These are phyloP conservation scores for Miichthys miiuy DNA, from an alignment of 2,797 vertebrate genomes.

Conservation along the genomic window DNA sequence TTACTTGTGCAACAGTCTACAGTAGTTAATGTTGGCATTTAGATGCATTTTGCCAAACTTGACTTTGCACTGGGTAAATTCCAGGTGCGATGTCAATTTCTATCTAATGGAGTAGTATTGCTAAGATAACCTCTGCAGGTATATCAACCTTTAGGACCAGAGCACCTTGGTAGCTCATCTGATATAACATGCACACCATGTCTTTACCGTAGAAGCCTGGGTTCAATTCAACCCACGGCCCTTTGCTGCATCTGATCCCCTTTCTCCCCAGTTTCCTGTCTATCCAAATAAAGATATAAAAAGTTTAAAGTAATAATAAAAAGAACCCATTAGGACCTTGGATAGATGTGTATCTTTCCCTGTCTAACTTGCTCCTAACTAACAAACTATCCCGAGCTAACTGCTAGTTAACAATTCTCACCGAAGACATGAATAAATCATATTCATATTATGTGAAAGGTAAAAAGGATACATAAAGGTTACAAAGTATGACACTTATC, in stretches of 20 bases:
- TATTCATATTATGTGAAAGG: background rate
- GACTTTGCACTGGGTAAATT: background rate
- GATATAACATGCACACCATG: no score
- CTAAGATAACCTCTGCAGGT: background rate
- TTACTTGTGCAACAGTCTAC: background rate
- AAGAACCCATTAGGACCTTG: background rate
- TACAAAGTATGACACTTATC: conserved; percentile 16
- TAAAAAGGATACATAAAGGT: background rate
- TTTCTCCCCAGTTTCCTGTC: no score
- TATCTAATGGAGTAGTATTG: background rate
- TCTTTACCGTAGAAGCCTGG: no score
- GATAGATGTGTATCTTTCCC: background rate
- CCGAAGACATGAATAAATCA: background rate
- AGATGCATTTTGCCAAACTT: background rate
- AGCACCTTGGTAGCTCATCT: no score
- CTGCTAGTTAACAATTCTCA: background rate
- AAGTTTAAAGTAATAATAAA: no score
- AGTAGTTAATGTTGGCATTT: background rate
- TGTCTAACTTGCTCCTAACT: no score
- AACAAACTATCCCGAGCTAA: background rate
- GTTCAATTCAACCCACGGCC: no score
- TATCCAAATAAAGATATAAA: no score
- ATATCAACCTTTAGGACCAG: background rate
- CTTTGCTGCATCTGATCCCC: no score
- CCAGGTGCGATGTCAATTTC: background rate